These are phyloP conservation scores for Chromis chromis DNA, from an alignment of 2,797 vertebrate species.

Conservation along the genomic window DNA sequence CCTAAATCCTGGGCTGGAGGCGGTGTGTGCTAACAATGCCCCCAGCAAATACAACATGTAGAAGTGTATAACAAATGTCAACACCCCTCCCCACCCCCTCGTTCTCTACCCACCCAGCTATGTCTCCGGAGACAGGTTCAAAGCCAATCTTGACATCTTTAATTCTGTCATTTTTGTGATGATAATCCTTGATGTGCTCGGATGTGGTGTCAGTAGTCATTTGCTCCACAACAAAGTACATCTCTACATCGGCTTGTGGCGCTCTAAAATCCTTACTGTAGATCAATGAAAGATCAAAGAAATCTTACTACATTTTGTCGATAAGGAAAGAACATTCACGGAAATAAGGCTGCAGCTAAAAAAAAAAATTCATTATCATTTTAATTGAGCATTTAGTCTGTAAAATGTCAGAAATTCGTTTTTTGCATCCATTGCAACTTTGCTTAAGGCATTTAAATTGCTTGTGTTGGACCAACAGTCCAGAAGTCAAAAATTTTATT, in stretches of 20 bases:
- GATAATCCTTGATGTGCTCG: conserved; percentile 87
- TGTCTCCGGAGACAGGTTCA: conserved; percentile 74
- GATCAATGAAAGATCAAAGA: conserved; percentile 30
- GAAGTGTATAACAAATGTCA: conserved; percentile 82
- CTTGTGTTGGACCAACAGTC: no score
- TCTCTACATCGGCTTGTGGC: conserved; percentile 71
- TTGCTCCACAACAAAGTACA: conserved; percentile 72
- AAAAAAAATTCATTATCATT: neutral
- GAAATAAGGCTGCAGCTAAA: neutral
- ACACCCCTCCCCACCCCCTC: conserved; percentile 57
- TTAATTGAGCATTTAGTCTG: neutral
- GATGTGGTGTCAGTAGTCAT: conserved; percentile 76
- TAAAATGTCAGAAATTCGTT: conserved; percentile 10
- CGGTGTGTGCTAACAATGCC: conserved; percentile 92
- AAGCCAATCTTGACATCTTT: conserved; percentile 81
- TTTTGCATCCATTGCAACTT: neutral
- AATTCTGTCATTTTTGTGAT: conserved; percentile 86
- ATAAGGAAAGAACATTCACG: neutral
- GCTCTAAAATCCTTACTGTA: conserved; percentile 15
- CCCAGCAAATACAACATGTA: conserved; percentile 91
- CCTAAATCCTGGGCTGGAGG: conserved; percentile 91
- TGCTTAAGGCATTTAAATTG: no score
- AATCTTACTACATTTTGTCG: conserved; percentile 18
- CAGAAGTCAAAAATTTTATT: no score
- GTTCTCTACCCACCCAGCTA: conserved; percentile 69